Evolutionary conservation across 2,797 vertebrate genomes (phyloP).

Genomic region (Argya squamiceps): DNA sequence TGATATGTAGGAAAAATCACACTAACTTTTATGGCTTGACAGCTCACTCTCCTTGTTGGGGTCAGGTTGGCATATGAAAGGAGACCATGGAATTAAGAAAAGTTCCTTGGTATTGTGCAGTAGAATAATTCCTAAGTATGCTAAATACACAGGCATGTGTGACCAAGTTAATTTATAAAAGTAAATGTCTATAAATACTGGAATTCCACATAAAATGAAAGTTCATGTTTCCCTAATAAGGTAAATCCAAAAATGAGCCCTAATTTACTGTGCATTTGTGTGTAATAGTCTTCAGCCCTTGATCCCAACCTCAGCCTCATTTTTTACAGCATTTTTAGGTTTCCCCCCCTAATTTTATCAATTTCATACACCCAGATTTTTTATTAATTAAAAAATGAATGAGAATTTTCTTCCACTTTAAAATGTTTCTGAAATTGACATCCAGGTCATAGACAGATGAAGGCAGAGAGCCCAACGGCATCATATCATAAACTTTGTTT

Average conservation of each 20-base stretch:
- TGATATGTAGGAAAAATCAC: neutral
- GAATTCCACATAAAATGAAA: neutral
- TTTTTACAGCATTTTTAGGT: neutral
- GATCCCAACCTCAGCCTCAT: neutral
- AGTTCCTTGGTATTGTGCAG: neutral
- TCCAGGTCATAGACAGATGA: neutral
- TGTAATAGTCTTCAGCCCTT: neutral
- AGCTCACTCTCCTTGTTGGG: neutral
- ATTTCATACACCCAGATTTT: neutral
- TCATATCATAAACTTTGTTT: neutral
- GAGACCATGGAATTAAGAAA: neutral
- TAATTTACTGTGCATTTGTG: neutral
- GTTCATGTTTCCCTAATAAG: neutral
- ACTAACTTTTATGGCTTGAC: neutral
- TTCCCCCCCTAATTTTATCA: neutral
- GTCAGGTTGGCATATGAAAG: neutral
- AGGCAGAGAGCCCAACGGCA: fast-evolving
- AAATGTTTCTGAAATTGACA: neutral
- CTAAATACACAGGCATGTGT: neutral
- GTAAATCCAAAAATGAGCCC: neutral
- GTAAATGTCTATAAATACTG: neutral
- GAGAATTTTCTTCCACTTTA: neutral
- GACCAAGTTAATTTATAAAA: neutral
- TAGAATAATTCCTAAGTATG: neutral
- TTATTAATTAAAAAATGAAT: neutral